These are phyloP conservation scores for Rhodeus uyekii DNA, from an alignment of 2,797 vertebrate species.

Conservation along the genomic window DNA sequence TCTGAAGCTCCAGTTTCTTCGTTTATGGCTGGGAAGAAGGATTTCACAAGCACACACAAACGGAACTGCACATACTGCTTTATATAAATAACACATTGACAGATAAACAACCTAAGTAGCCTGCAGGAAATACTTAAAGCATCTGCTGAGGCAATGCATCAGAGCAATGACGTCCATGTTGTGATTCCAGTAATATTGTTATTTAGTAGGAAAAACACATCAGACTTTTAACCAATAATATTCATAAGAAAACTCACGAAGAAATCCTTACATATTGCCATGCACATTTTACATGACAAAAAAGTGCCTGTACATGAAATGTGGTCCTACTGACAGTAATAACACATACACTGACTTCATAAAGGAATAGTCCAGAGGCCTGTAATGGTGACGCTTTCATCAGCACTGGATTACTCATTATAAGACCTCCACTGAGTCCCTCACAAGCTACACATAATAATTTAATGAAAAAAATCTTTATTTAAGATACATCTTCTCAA, in stretches of 20 bases:
- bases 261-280: neutral
- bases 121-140: conserved; percentile 10
- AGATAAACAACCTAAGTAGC: conserved; percentile 11
- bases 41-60: neutral
- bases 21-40: neutral
- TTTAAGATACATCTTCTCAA: neutral
- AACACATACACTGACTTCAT: neutral
- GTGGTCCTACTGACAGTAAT: neutral
- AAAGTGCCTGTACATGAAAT: neutral
- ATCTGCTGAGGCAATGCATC: neutral
- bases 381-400: neutral
- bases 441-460: neutral
- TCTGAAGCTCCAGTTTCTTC: neutral
- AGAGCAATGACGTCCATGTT: neutral
- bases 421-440: neutral
- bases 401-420: neutral
- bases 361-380: neutral
- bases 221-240: neutral
- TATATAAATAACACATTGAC: neutral
- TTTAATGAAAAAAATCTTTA: neutral
- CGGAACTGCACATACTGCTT: neutral
- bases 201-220: neutral
- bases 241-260: neutral
- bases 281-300: neutral
- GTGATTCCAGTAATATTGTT: neutral